Percentiles rank a stretch among this genome's conserved stretches.
These are phyloP conservation scores for Psophia crepitans DNA, from an alignment of 2,113 vertebrate species.

Conservation along the genomic window DNA sequence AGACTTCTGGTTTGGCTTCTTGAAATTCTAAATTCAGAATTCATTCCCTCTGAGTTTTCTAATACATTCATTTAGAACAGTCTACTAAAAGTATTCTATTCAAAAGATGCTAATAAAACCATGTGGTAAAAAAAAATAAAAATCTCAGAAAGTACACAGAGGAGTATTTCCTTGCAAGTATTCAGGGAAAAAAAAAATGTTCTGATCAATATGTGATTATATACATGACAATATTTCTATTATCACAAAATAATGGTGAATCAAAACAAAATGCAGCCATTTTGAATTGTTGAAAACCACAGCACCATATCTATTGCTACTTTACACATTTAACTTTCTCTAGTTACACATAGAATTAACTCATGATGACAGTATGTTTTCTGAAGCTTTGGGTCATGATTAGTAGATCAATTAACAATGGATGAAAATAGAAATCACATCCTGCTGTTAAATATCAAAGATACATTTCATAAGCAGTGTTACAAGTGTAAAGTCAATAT, in stretches of 20 bases:
- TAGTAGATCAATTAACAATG: conserved; percentile 24
- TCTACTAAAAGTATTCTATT: background rate
- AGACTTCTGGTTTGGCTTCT: background rate
- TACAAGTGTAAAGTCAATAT: background rate
- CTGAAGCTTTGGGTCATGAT: background rate
- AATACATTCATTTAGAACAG: background rate
- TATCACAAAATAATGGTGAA: background rate
- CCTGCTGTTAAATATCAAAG: conserved; percentile 24
- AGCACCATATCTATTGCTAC: background rate
- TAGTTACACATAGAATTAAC: background rate
- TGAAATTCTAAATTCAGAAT: background rate
- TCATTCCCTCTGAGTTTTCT: background rate
- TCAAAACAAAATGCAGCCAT: background rate
- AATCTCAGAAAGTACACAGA: background rate
- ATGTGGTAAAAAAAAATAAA: background rate
- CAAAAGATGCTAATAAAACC: background rate
- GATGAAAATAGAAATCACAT: background rate
- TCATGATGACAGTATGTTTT: background rate
- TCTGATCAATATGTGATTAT: background rate
- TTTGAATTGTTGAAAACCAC: background rate
- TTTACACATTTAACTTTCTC: background rate
- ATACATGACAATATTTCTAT: background rate
- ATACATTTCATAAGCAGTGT: conserved; percentile 3
- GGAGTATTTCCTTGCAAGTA: background rate
- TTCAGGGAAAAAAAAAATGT: background rate